Evolutionary conservation across 64 coral and sea anemone species (phyloP).

Genomic region (Actinia equina): DNA sequence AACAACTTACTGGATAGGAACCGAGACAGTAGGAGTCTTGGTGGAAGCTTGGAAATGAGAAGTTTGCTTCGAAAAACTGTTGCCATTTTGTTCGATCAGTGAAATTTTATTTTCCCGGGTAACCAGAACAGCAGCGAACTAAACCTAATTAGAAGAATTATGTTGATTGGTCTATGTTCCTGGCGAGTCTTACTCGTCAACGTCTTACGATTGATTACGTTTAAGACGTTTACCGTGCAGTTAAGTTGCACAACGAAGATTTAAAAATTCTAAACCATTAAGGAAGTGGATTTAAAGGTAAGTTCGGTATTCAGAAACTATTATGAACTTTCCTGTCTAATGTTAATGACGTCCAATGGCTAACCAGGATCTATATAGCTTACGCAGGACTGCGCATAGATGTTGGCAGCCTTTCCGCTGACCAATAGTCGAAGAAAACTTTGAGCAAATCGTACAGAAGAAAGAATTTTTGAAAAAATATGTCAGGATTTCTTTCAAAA

Average conservation of each 20-base stretch:
- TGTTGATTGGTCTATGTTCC: not conserved
- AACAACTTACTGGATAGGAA: conserved; percentile 50
- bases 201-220: not conserved
- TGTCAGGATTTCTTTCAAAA: conserved; percentile 41
- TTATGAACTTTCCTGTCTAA: not conserved
- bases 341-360: not conserved
- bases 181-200: too few relatives aligned
- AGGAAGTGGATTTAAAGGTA: too few relatives aligned
- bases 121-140: not conserved
- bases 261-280: not conserved
- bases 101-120: conserved; percentile 10
- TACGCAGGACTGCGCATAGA: not conserved
- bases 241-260: not conserved
- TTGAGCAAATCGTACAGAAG: not conserved
- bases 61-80: conserved; percentile 17
- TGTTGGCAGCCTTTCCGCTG: not conserved
- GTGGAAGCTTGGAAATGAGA: conserved; percentile 2
- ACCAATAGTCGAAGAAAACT: not conserved
- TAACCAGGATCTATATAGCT: not conserved
- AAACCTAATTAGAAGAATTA: not conserved
- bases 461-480: not conserved
- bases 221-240: not conserved
- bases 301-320: too few relatives aligned
- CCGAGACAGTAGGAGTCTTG: conserved; percentile 24
- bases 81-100: conserved; percentile 49